Base-by-base conservation (phyloP, 2,113 vertebrate species). In the Neoarius graeffei region DNA sequence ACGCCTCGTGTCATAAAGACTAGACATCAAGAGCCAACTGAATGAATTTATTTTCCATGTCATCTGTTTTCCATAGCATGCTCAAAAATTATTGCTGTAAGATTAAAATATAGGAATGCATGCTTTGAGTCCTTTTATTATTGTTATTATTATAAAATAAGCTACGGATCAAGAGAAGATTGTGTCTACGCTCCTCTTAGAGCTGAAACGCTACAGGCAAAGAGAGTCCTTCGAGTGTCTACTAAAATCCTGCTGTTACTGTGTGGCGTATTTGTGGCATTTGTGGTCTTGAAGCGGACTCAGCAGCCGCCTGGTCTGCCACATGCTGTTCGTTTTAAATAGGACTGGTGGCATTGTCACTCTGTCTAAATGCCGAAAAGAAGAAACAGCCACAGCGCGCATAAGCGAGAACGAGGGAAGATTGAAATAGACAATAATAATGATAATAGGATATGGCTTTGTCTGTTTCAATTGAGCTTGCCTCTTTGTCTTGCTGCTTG, bases 361-460 rank as follows among this genome's bases (percentile, higher is more conserved):
- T 83, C 66, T 64, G 54, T 67, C 87, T 88, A 89, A 91, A 90
- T 76, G 67, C 84, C 30, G 79, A 71, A 84, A 85, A 82, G 59
- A 88, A 81, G 25, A 84, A 86, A 85, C 77, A 79, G 77, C 56
- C 74, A 74, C 59, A 83, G 74, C 4, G 19, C 11, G 82, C 80
- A 66, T 69, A 59, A 67, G 52, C 19, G 81, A 73, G 73, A 77
- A 48, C 42, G 87, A 89, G 80, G 85, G 88, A 86, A 74, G 92
- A 92, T 92, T 90, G 90, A 88, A 92, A 89, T 93, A 93, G 94
- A 94, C 92, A 94, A 93, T 95, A 94, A 94, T 93, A 94, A 94
- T 94, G 92, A 93, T 95, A 95, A 94, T 94, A 92, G 94, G 93
- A 94, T 93, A 94, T 95, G 94, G 94, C 94, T 95, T 93, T 92